phyloP scores from a whole-genome alignment of 1,140 invertebrate species.

The Conopomorpha cramerella region DNA sequence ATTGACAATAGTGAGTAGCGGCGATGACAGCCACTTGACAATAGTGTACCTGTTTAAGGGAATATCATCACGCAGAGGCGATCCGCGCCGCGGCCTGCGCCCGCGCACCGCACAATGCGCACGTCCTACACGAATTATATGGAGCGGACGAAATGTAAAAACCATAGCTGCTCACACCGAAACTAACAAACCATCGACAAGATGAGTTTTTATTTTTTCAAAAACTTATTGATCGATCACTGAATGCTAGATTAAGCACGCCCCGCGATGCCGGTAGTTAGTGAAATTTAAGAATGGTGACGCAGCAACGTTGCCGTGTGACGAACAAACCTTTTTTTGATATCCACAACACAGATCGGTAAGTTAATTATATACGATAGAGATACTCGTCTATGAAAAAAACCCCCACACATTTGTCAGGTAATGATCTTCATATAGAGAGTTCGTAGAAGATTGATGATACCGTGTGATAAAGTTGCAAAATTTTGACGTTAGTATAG shows the following conservation, averaged over 20 bases:
- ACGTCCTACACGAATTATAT: slow-evolving; percentile 52
- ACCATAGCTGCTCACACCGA: slow-evolving; percentile 31
- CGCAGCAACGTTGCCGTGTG: neutral
- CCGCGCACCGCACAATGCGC: slow-evolving; percentile 23
- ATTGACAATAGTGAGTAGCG: too few species aligned
- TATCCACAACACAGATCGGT: neutral
- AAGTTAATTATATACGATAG: neutral
- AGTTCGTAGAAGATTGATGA: neutral
- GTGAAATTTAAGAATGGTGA: slow-evolving; percentile 9
- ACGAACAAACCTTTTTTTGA: slow-evolving; percentile 1
- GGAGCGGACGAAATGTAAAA: slow-evolving; percentile 28
- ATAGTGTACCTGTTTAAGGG: slow-evolving; percentile 37
- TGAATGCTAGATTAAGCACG: slow-evolving; percentile 18
- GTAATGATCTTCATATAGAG: neutral
- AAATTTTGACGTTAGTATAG: too few species aligned
- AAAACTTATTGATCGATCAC: slow-evolving; percentile 18
- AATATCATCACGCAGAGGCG: slow-evolving; percentile 32
- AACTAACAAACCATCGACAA: slow-evolving; percentile 24
- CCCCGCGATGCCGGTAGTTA: slow-evolving; percentile 9
- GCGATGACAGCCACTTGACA: too few species aligned
- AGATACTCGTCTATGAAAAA: neutral
- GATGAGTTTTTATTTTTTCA: slow-evolving; percentile 25
- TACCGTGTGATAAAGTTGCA: too few species aligned
- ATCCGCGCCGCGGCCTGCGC: slow-evolving; percentile 23
- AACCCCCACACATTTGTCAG: neutral